Evolutionary conservation across 1,140 invertebrate species (phyloP).

Genomic region (Oncopeltus fasciatus): DNA sequence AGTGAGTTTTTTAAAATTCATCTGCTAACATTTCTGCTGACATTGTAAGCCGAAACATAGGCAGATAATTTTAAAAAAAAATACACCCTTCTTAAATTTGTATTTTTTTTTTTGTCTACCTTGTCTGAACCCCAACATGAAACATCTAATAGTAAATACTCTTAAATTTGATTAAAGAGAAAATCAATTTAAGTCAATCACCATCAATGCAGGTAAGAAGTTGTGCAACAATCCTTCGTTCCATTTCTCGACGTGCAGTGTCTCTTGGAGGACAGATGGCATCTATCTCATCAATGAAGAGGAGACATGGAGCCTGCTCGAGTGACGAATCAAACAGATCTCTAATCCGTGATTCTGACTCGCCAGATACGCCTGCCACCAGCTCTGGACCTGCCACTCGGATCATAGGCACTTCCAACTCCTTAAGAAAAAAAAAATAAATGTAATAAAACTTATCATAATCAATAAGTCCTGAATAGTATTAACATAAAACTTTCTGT

Average conservation of each 20-base stretch:
- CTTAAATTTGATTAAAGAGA: no score
- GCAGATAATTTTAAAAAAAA: no score
- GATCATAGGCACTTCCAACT: conserved; percentile 58
- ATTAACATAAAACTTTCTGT: no score
- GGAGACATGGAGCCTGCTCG: conserved; percentile 57
- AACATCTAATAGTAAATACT: no score
- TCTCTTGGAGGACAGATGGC: conserved; percentile 74
- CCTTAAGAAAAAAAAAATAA: conserved; percentile 30
- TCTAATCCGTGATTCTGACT: conserved; percentile 84
- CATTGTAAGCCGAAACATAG: no score
- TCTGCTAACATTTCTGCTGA: no score
- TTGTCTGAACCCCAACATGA: no score
- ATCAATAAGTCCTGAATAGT: no score
- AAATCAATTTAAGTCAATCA: no score
- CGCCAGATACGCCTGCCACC: conserved; percentile 86
- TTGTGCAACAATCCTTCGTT: conserved; percentile 84
- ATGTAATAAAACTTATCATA: not conserved
- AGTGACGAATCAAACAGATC: conserved; percentile 78
- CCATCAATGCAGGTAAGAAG: conserved; percentile 76
- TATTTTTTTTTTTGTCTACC: no score
- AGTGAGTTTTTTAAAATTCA: no score
- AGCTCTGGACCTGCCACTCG: conserved; percentile 81
- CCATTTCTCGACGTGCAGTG: conserved; percentile 85
- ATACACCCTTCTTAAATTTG: no score
- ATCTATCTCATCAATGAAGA: conserved; percentile 94